phyloP scores from a whole-genome alignment of 2,113 vertebrate species.

The Amia ocellicauda region DNA sequence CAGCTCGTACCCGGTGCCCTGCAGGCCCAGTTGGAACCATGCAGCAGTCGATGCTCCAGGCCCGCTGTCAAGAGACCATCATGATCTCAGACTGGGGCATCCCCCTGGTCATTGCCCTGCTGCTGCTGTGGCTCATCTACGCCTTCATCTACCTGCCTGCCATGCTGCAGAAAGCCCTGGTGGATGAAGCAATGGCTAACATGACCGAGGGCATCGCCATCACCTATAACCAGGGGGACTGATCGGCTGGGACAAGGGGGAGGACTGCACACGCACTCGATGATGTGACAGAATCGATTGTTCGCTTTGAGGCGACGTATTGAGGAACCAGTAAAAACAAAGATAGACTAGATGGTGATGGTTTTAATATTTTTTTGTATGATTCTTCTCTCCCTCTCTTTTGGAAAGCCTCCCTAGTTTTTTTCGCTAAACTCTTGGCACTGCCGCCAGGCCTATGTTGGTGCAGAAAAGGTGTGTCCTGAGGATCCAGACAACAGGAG shows the following conservation, averaged over 20 bases:
- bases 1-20: not conserved
- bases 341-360: too few species aligned
- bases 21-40: conserved; percentile 21
- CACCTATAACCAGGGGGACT: conserved; percentile 23
- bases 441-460: too few species aligned
- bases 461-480: too few species aligned
- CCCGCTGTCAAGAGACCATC: conserved; percentile 64
- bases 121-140: conserved; percentile 62
- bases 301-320: too few species aligned
- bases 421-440: too few species aligned
- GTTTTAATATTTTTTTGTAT: too few species aligned
- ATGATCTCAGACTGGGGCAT: conserved; percentile 66
- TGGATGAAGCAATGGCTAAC: conserved; percentile 52
- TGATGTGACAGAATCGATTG: too few species aligned
- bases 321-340: too few species aligned
- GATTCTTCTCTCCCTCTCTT: too few species aligned
- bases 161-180: conserved; percentile 46
- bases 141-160: conserved; percentile 68
- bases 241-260: conserved; percentile 8
- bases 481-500: too few species aligned
- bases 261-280: too few species aligned
- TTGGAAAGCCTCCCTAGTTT: too few species aligned
- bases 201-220: conserved; percentile 31
- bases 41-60: conserved; percentile 63
- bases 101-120: conserved; percentile 59